These are phyloP conservation scores for Paracanthobrama guichenoti DNA, from an alignment of 2,113 vertebrate genomes.

Conservation along the genomic window DNA sequence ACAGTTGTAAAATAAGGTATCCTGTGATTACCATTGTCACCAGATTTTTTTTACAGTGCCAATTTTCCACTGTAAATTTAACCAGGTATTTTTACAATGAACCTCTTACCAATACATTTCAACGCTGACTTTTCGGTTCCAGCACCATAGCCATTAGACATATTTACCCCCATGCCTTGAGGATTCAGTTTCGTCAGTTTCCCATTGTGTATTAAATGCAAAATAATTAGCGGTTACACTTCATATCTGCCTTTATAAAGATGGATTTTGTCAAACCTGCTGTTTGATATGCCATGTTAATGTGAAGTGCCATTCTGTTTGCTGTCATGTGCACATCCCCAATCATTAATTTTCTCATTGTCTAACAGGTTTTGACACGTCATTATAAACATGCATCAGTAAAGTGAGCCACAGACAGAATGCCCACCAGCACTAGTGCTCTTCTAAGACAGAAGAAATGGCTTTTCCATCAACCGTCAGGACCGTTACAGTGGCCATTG, in stretches of 20 bases:
- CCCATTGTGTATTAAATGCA: background rate
- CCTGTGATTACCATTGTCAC: background rate
- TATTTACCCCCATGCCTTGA: background rate
- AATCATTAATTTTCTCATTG: background rate
- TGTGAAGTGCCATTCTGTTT: background rate
- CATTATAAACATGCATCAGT: background rate
- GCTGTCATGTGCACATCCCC: background rate
- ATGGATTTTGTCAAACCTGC: background rate
- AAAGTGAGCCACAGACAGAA: background rate
- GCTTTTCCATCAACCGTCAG: constrained; percentile 4
- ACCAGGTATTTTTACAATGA: background rate
- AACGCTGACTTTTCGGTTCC: background rate
- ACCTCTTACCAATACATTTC: background rate
- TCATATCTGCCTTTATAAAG: background rate
- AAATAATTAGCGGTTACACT: background rate
- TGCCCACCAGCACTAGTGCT: background rate
- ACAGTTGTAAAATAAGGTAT: background rate
- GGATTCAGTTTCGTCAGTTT: background rate
- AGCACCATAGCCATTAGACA: background rate
- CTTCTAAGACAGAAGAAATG: background rate
- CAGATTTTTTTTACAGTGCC: background rate
- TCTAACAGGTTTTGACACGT: background rate
- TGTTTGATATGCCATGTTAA: background rate
- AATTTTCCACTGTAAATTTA: background rate
- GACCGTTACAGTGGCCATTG: constrained; percentile 4